Evolutionary conservation across 2,113 vertebrate species (phyloP), one percentile per base, ranked within the genome.

Genomic region (Excalfactoria chinensis): DNA sequence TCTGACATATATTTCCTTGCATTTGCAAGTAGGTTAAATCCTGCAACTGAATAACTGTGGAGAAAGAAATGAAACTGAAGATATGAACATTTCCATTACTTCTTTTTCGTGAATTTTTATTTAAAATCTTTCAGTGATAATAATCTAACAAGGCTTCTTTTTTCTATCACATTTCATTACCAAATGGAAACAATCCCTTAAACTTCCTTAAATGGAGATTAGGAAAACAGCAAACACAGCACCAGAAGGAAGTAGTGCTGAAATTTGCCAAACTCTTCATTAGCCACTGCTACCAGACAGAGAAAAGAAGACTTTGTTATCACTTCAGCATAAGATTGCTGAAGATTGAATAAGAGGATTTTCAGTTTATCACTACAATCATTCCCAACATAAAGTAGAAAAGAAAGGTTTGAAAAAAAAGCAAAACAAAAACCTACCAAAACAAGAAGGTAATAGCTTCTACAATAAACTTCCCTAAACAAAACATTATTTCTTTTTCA

Each of bases 81-180:
- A 71, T 55, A 77, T 3, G 34, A 88, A 70, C 28, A n/a, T 4
- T 86, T 84, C 13, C 30, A 69, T 75, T 90, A 66, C 5, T 73
- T 69, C 86, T 40, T 34, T 94, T 75, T 67, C 0, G 0, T 19
- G 59, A 16, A 26, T 11, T 37, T 62, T 37, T 62, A 62, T 62
- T 62, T 40, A 37, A 40, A 62, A 67, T 78, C 62, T 72, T 59
- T 8, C 37, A 56, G 21, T 40, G 55, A 69, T 70, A 83, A 55
- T 58, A 73, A 90, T 87, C 67, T 76, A 87, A 91, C 55, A 90
- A 89, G 68, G 37, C 34, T 64, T 75, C 3, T 4, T 72, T 80
- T 90, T 84, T 72, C 83, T 77, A 91, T 60, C 79, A 17, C 62
- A 84, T 55, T 63, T 92, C 86, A 73, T 93, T 92, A 92, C 46